phyloP scores from a whole-genome alignment of 2,113 vertebrate genomes.

The Malurus elegans region DNA sequence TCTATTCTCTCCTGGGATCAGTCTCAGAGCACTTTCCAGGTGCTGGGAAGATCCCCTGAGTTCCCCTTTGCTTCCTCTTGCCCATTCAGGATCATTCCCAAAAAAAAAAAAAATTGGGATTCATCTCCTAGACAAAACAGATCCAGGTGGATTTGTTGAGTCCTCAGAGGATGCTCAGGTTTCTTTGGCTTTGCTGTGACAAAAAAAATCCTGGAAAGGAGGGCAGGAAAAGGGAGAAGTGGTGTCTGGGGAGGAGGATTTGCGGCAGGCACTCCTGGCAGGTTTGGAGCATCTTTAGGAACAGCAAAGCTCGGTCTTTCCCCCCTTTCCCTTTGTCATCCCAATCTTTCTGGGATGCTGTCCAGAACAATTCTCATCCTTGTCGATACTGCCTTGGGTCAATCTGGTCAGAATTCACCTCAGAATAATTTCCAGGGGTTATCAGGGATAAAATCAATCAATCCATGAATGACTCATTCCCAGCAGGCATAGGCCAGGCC shows the following conservation, averaged over 20 bases:
- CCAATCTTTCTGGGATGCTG: background rate
- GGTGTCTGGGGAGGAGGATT: too few relatives aligned
- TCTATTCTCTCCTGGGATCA: rapidly evolving
- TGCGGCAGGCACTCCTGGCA: background rate
- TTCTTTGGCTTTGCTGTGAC: too few relatives aligned
- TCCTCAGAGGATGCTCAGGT: too few relatives aligned
- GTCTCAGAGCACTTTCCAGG: background rate
- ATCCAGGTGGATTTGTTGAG: too few relatives aligned
- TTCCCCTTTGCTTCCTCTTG: background rate
- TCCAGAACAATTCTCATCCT: background rate
- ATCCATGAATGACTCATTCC: background rate
- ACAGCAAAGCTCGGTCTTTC: background rate
- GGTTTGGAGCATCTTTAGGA: background rate
- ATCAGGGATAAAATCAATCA: background rate
- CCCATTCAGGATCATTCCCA: rapidly evolving
- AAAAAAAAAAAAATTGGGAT: too few relatives aligned
- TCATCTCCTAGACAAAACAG: too few relatives aligned
- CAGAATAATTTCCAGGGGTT: background rate
- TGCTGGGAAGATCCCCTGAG: background rate
- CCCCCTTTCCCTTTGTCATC: rapidly evolving
- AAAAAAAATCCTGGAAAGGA: too few relatives aligned
- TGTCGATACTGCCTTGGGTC: background rate
- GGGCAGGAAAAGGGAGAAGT: too few relatives aligned
- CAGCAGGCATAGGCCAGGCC: background rate
- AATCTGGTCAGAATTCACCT: background rate